These are phyloP conservation scores for Drosophila imparisetae DNA, from an alignment of 2,888 invertebrate genomes.

Conservation along the genomic window DNA sequence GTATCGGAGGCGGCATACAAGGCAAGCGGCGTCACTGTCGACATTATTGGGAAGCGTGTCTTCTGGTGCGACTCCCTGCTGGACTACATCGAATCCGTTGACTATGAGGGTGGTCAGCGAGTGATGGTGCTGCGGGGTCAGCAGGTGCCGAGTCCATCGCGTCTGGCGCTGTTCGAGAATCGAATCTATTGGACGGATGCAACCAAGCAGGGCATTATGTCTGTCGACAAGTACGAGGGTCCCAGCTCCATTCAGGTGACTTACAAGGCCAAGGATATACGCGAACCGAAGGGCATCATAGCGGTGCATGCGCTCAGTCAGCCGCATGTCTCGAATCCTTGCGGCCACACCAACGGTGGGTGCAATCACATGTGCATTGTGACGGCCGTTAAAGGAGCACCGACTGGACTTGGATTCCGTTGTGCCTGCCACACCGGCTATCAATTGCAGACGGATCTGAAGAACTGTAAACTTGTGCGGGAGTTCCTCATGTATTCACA, in stretches of 20 bases:
- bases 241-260: conserved; percentile 91
- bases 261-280: conserved; percentile 91
- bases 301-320: conserved; percentile 92
- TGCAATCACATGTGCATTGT: conserved; percentile 98
- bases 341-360: conserved; percentile 93
- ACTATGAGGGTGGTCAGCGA: conserved; percentile 94
- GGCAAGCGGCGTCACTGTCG: conserved; percentile 95
- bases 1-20: conserved; percentile 97
- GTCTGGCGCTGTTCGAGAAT: conserved; percentile 93
- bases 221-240: conserved; percentile 93
- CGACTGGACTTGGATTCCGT: conserved; percentile 91
- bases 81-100: conserved; percentile 98
- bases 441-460: conserved; percentile 89
- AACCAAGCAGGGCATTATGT: conserved; percentile 94
- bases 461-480: conserved; percentile 91
- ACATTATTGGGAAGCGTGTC: conserved; percentile 94
- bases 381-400: conserved; percentile 89
- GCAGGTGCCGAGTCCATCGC: conserved; percentile 93
- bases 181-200: conserved; percentile 96
- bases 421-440: conserved; percentile 97
- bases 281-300: conserved; percentile 93
- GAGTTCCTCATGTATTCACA: conserved; percentile 98
- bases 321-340: conserved; percentile 91
- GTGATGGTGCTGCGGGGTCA: conserved; percentile 92
- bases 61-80: conserved; percentile 98